Percentiles rank a stretch among this genome's conserved stretches.
Evolutionary conservation across 2,797 vertebrate genomes (phyloP).

Genomic region (Sebastiscus albofasciatus): DNA sequence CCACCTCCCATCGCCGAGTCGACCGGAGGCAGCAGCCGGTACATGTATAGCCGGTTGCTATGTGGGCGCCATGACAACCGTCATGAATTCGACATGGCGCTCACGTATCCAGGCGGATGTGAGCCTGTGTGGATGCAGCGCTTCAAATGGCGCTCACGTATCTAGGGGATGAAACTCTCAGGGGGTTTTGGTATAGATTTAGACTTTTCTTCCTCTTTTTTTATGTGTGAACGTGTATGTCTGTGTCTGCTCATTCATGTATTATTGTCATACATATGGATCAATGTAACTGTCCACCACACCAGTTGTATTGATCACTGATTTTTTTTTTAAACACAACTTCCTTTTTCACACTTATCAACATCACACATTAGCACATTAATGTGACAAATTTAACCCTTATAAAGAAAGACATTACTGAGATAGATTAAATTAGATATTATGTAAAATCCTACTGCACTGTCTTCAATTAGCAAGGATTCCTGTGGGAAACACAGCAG

Average conservation of each 20-base stretch:
- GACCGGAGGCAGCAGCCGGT: slow-evolving; percentile 78
- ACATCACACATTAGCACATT: neutral
- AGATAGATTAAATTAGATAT: neutral
- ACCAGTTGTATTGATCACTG: neutral
- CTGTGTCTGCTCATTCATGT: slow-evolving; percentile 9
- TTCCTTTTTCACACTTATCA: neutral
- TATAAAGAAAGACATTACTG: neutral
- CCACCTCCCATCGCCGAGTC: slow-evolving; percentile 38
- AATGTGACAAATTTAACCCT: neutral
- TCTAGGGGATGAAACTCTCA: slow-evolving; percentile 66
- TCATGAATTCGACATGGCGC: slow-evolving; percentile 82
- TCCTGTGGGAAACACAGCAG: slow-evolving; percentile 14
- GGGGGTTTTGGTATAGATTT: slow-evolving; percentile 54
- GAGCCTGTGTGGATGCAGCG: slow-evolving; percentile 69
- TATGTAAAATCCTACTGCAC: neutral
- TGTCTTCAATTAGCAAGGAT: neutral
- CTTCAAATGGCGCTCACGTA: slow-evolving; percentile 79
- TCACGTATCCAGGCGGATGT: slow-evolving; percentile 83
- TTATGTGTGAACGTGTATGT: slow-evolving; percentile 13
- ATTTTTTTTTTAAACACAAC: neutral
- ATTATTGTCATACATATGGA: neutral
- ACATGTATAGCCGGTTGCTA: slow-evolving; percentile 82
- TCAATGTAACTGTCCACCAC: neutral
- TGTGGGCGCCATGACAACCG: slow-evolving; percentile 84
- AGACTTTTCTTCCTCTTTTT: slow-evolving; percentile 41